A percentile compares a stretch with the other conserved stretches of the same genome.
These are phyloP conservation scores for Dryas iulia DNA, from an alignment of 1,140 invertebrate genomes.

Conservation along the genomic window DNA sequence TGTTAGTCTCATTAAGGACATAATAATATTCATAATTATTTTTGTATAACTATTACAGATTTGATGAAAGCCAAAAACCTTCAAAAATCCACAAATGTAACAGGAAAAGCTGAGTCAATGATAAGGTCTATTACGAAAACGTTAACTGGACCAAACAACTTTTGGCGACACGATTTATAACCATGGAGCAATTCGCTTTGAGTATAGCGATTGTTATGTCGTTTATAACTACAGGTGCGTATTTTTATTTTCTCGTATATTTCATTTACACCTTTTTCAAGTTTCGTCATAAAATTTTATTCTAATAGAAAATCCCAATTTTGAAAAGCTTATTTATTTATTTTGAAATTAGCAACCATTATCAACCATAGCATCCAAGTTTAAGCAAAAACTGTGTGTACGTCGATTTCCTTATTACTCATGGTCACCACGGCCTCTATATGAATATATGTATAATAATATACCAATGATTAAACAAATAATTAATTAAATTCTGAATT, in stretches of 20 bases:
- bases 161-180: slow-evolving; percentile 29
- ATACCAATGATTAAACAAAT: neutral
- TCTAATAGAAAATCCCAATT: too few species aligned
- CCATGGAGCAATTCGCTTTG: slow-evolving; percentile 54
- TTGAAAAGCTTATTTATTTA: too few species aligned
- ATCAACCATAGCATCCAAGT: too few species aligned
- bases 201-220: slow-evolving; percentile 46
- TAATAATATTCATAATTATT: neutral
- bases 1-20: too few species aligned
- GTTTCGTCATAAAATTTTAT: too few species aligned
- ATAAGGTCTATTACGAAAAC: slow-evolving; percentile 38
- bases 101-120: slow-evolving; percentile 13
- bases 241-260: neutral
- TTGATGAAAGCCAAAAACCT: neutral
- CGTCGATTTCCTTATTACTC: neutral
- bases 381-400: too few species aligned
- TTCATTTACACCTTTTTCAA: too few species aligned
- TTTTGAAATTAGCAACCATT: too few species aligned
- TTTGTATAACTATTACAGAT: slow-evolving; percentile 1
- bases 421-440: neutral
- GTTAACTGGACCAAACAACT: slow-evolving; percentile 36
- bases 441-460: neutral
- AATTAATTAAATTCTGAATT: neutral
- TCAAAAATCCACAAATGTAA: slow-evolving; percentile 4
- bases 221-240: slow-evolving; percentile 53